Evolutionary conservation across 2,113 vertebrate species (phyloP).

Genomic region (Archocentrus centrarchus): DNA sequence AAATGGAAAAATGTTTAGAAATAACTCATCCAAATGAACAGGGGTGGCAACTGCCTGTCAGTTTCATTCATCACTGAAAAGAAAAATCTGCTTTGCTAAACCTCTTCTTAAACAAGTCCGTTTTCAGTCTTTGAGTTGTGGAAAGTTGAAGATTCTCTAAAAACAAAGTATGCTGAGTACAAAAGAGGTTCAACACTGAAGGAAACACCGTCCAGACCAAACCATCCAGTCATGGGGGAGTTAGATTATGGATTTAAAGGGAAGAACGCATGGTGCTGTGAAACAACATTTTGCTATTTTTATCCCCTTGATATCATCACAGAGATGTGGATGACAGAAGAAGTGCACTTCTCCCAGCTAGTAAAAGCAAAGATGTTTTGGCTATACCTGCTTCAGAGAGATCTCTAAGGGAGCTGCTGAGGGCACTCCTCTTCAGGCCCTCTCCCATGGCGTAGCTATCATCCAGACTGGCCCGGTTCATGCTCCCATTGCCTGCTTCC

Average conservation of each 20-base stretch:
- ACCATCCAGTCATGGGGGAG: constrained; percentile 47
- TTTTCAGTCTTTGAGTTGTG: constrained; percentile 5
- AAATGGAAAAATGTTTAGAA: constrained; percentile 34
- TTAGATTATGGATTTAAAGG: constrained; percentile 48
- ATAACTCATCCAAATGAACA: constrained; percentile 40
- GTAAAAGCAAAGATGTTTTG: constrained; percentile 39
- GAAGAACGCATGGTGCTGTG: constrained; percentile 56
- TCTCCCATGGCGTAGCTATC: constrained; percentile 95
- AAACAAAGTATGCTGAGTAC: neutral
- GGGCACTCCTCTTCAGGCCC: constrained; percentile 95
- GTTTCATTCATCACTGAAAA: constrained; percentile 82
- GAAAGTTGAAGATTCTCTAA: constrained; percentile 5
- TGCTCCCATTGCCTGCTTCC: constrained; percentile 87
- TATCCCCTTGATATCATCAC: constrained; percentile 52
- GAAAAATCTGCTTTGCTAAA: constrained; percentile 10
- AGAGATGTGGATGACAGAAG: constrained; percentile 39
- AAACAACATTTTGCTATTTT: constrained; percentile 75
- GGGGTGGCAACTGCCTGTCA: constrained; percentile 73
- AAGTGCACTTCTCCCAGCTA: neutral
- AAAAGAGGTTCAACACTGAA: constrained; percentile 14
- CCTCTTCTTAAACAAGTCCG: constrained; percentile 2
- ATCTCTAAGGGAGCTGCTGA: constrained; percentile 96
- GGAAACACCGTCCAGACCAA: constrained; percentile 40
- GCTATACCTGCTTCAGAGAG: constrained; percentile 94
- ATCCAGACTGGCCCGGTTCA: constrained; percentile 93